Evolutionary conservation across 2,888 invertebrate genomes (phyloP).

Genomic region (Fragum whitleyi): DNA sequence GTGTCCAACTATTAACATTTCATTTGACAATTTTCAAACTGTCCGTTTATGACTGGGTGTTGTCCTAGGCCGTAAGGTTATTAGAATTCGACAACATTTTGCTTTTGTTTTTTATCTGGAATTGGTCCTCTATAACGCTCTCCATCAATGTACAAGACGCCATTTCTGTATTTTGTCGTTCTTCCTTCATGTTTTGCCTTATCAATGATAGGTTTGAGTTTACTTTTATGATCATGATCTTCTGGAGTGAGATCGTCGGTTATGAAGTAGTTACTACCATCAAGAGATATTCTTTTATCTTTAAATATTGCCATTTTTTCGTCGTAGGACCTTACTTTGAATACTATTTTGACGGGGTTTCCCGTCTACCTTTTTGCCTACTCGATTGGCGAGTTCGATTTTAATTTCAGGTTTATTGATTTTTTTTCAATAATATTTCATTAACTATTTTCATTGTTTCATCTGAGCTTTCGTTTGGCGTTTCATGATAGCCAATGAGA

Average conservation of each 20-base stretch:
- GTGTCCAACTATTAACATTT: no score
- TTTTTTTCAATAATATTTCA: background rate
- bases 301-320: background rate
- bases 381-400: background rate
- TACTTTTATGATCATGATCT: background rate
- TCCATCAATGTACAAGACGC: background rate
- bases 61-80: no score
- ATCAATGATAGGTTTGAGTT: background rate
- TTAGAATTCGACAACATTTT: no score
- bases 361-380: background rate
- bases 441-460: background rate
- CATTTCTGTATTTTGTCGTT: background rate
- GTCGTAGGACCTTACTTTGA: background rate
- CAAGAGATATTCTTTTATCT: background rate
- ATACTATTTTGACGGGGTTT: background rate
- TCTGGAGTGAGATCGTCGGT: no score
- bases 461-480: background rate
- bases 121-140: background rate
- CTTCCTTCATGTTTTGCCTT: background rate
- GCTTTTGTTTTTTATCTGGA: background rate
- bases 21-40: no score
- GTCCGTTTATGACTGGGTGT: no score
- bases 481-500: background rate
- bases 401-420: background rate
- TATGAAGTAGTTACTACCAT: background rate